Evolutionary conservation across 2,888 invertebrate species (phyloP).

Genomic region (Baccha elongata): DNA sequence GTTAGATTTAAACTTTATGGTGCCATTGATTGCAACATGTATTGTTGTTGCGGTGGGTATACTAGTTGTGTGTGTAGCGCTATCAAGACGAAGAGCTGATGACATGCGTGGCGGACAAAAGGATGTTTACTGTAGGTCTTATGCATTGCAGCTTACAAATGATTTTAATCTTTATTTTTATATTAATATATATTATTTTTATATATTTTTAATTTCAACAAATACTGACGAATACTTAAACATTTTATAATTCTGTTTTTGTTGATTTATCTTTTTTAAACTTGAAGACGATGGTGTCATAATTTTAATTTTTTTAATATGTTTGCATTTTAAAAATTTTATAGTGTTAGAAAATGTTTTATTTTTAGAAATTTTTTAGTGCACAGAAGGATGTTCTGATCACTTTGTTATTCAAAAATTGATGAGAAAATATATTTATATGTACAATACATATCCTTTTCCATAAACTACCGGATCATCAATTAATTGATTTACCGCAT

Average conservation of each 20-base stretch:
- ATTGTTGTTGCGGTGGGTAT: conserved; percentile 95
- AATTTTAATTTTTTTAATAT: neutral
- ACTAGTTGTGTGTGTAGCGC: conserved; percentile 94
- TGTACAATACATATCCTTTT: too few relatives aligned
- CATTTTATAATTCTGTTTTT: conserved; percentile 73
- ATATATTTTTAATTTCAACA: conserved; percentile 35
- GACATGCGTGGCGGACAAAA: conserved; percentile 92
- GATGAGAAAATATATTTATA: too few relatives aligned
- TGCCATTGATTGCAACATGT: conserved; percentile 94
- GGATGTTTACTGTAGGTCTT: conserved; percentile 89
- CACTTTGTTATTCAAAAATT: too few relatives aligned
- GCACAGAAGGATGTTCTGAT: too few relatives aligned
- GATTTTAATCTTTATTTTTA: conserved; percentile 17
- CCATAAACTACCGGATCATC: too few relatives aligned
- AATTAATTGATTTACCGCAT: too few relatives aligned
- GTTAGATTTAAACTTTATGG: conserved; percentile 94
- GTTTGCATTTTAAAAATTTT: too few relatives aligned
- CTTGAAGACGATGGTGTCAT: conserved; percentile 53
- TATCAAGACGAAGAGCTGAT: conserved; percentile 91
- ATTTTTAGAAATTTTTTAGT: neutral
- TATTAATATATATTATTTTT: conserved; percentile 31
- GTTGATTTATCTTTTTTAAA: conserved; percentile 41
- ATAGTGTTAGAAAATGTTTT: neutral
- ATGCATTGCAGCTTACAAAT: conserved; percentile 75
- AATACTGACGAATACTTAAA: conserved; percentile 45